A percentile compares a stretch with the other conserved stretches of the same genome.
phyloP scores from a whole-genome alignment of 2,888 invertebrate genomes.

The Drosophila nr. perissopoda region DNA sequence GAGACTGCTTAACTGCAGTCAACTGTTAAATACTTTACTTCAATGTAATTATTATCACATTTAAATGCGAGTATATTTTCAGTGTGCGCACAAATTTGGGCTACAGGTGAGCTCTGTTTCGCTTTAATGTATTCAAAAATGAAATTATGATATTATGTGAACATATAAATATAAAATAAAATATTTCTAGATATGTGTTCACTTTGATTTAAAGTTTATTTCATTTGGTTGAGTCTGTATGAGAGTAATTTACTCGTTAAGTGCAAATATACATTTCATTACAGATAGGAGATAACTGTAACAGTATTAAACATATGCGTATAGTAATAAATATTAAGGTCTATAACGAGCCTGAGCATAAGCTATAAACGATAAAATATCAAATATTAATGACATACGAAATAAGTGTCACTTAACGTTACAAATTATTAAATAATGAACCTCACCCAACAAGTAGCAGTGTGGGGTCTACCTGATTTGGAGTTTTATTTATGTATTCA shows the following conservation, averaged over 20 bases:
- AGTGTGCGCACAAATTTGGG: background rate
- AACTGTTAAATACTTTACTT: slow-evolving; percentile 37
- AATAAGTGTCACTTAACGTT: background rate
- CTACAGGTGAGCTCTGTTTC: background rate
- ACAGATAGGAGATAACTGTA: background rate
- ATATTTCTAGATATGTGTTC: background rate
- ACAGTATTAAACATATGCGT: background rate
- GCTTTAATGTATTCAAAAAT: background rate
- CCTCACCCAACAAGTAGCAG: background rate
- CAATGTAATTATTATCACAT: slow-evolving; percentile 16
- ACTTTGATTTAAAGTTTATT: background rate
- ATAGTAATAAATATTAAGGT: background rate
- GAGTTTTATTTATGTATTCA: background rate
- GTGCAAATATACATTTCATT: background rate
- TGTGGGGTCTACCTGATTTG: background rate
- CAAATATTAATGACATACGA: background rate
- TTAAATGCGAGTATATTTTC: background rate
- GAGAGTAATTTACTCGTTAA: background rate
- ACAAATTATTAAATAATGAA: background rate
- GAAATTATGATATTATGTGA: background rate
- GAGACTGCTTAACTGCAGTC: slow-evolving; percentile 31
- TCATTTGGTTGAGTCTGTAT: background rate
- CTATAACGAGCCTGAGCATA: background rate
- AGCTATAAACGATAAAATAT: background rate
- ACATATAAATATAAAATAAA: background rate